Conservation (phyloP, 2,797 vertebrate species). For the Pagetopsis macropterus region DNA sequence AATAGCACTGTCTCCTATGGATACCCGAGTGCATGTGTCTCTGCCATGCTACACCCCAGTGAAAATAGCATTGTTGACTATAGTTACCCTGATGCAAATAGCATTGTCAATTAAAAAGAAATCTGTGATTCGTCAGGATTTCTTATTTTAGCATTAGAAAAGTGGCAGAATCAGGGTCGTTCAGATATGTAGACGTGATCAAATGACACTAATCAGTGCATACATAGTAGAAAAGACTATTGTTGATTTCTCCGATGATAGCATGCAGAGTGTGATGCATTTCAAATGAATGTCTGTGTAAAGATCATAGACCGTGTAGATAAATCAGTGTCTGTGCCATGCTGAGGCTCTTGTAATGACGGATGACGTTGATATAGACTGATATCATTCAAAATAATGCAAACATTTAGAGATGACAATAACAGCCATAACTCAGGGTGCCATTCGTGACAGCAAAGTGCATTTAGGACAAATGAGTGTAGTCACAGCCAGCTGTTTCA, state of each 20-base stretch:
- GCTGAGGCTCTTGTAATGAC: not conserved
- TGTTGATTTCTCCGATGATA: not conserved
- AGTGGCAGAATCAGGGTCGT: too few species aligned
- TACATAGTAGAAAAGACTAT: not conserved
- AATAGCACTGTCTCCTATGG: too few species aligned
- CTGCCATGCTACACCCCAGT: too few species aligned
- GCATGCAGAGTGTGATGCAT: not conserved
- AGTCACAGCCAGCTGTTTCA: not conserved
- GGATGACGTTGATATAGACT: constrained; percentile 5
- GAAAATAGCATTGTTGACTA: too few species aligned
- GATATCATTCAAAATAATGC: constrained; percentile 26
- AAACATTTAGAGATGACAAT: constrained; percentile 44
- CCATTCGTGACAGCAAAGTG: constrained; percentile 8
- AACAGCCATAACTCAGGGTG: constrained; percentile 46
- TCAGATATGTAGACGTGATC: too few species aligned
- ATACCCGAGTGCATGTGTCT: too few species aligned
- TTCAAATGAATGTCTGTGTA: not conserved
- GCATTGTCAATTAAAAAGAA: too few species aligned
- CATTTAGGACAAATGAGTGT: constrained; percentile 30
- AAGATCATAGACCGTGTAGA: not conserved
- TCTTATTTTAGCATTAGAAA: not conserved
- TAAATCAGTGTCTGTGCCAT: not conserved
- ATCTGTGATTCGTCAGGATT: not conserved
- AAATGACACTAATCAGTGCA: too few species aligned
- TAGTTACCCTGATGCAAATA: too few species aligned